Evolutionary conservation across 2,888 invertebrate genomes (phyloP).

Genomic region (Spodoptera littoralis): DNA sequence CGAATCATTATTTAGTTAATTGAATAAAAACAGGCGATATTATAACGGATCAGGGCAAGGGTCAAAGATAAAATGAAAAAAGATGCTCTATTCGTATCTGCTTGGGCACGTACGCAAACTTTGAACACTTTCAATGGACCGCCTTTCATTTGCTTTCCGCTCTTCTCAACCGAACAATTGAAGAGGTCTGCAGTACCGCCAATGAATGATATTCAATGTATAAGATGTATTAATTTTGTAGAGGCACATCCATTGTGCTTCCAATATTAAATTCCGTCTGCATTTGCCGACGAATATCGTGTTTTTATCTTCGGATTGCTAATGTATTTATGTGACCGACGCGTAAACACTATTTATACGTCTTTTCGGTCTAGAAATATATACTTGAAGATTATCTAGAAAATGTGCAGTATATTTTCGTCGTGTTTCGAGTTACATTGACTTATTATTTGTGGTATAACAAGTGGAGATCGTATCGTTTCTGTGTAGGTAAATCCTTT

Average conservation of each 20-base stretch:
- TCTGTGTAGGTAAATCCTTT: conserved; percentile 36
- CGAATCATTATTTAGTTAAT: conserved; percentile 60
- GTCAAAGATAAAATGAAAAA: conserved; percentile 55
- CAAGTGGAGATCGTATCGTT: conserved; percentile 14
- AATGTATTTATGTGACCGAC: conserved; percentile 45
- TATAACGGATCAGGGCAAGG: conserved; percentile 53
- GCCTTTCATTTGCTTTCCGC: conserved; percentile 54
- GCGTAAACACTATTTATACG: conserved; percentile 39
- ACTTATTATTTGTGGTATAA: conserved; percentile 23
- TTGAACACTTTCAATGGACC: conserved; percentile 59
- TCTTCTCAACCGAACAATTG: conserved; percentile 46
- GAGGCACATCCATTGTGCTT: conserved; percentile 40
- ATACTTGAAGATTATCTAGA: conserved; percentile 23
- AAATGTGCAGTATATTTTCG: conserved; percentile 29
- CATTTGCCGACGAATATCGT: conserved; percentile 33
- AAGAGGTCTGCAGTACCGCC: conserved; percentile 35
- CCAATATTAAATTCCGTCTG: conserved; percentile 33
- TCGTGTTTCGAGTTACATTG: conserved; percentile 17
- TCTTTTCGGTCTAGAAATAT: conserved; percentile 34
- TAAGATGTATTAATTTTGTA: conserved; percentile 40
- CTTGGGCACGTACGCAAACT: conserved; percentile 61
- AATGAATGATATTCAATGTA: conserved; percentile 44
- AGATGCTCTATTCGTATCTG: conserved; percentile 47
- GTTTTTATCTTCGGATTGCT: conserved; percentile 36
- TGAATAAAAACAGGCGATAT: conserved; percentile 67